Evolutionary conservation across 1,140 invertebrate genomes (phyloP).

Genomic region (Mizuhopecten yessoensis): DNA sequence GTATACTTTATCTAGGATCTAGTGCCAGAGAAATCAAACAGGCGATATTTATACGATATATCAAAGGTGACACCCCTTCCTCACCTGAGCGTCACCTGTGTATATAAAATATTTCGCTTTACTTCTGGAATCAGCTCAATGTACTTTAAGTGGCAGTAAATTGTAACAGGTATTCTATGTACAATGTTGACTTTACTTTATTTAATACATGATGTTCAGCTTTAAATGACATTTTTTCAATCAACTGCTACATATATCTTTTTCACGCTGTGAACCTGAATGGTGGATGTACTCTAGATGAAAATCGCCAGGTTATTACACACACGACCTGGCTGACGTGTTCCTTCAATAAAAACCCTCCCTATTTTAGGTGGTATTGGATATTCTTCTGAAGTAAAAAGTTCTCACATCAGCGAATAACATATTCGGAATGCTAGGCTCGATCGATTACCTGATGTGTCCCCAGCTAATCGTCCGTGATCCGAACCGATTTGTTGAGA

Average conservation of each 20-base stretch:
- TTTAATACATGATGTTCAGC: conserved; percentile 14
- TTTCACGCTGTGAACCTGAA: background rate
- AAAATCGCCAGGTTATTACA: background rate
- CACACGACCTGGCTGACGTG: background rate
- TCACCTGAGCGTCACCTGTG: background rate
- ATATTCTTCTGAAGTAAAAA: conserved; percentile 28
- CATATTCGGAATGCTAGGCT: background rate
- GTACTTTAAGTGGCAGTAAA: conserved; percentile 8
- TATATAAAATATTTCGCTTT: background rate
- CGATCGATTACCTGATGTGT: conserved; percentile 3
- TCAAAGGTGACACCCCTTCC: background rate
- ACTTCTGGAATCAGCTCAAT: background rate
- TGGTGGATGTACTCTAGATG: background rate
- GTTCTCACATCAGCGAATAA: background rate
- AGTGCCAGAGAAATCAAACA: too few species aligned
- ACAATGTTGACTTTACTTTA: background rate
- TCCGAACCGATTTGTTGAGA: conserved; percentile 3
- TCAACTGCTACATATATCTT: background rate
- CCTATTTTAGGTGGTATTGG: background rate
- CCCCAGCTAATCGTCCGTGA: background rate
- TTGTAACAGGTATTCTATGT: background rate
- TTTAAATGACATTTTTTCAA: conserved; percentile 33
- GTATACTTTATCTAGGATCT: too few species aligned
- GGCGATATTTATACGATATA: too few species aligned
- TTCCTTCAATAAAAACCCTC: background rate